Percentiles rank a stretch among this genome's conserved stretches.
These are phyloP conservation scores for Sarcophaga peregrina DNA, from an alignment of 1,140 invertebrate genomes.

Conservation along the genomic window DNA sequence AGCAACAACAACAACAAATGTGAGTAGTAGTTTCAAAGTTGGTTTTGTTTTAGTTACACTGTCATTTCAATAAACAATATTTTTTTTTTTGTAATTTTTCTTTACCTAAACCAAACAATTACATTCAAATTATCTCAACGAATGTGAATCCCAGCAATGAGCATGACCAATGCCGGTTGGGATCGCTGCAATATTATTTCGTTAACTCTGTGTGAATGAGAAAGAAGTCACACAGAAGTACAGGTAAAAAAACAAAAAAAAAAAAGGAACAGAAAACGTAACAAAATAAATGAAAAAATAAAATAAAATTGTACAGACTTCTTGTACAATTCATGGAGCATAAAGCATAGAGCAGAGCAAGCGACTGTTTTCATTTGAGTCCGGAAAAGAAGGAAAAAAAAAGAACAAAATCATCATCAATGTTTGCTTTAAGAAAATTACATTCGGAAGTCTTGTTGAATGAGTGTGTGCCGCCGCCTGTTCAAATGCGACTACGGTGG, in stretches of 20 bases:
- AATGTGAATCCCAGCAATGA: constrained; percentile 7
- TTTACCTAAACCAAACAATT: constrained; percentile 32
- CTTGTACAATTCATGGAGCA: too few species aligned
- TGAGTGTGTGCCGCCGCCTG: constrained; percentile 28
- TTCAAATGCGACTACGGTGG: background rate
- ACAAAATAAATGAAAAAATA: too few species aligned
- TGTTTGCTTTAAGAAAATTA: constrained; percentile 31
- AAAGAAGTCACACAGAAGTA: too few species aligned
- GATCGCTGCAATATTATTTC: background rate
- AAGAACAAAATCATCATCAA: background rate
- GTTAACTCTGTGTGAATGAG: too few species aligned
- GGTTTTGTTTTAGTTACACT: too few species aligned
- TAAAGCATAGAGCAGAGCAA: too few species aligned
- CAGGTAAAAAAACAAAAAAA: too few species aligned
- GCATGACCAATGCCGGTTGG: constrained; percentile 15
- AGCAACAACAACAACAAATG: background rate
- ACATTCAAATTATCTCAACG: constrained; percentile 27
- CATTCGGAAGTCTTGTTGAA: constrained; percentile 33
- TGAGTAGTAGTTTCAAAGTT: background rate
- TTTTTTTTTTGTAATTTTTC: background rate
- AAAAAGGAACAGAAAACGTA: too few species aligned
- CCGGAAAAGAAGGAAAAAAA: too few species aligned
- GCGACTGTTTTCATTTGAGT: too few species aligned
- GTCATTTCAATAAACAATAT: too few species aligned
- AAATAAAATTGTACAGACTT: too few species aligned